These are phyloP conservation scores for roundworm (Caenorhabditis elegans) DNA, from an alignment of 1,140 invertebrate species.

Conservation along the genomic window DNA sequence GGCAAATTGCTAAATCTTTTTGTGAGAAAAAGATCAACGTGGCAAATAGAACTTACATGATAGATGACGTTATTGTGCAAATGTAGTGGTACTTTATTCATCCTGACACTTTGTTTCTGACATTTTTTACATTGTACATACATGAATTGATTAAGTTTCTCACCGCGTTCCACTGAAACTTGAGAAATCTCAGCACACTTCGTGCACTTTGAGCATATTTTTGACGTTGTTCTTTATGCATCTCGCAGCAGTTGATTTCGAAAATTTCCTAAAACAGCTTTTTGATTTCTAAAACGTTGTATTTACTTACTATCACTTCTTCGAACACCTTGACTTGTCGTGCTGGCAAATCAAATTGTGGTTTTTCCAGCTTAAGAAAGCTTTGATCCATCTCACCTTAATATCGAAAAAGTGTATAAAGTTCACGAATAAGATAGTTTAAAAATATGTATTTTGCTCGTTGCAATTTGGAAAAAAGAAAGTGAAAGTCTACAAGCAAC, in stretches of 20 bases:
- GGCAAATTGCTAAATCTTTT: not conserved
- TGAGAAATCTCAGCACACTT: not conserved
- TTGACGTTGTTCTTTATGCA: not conserved
- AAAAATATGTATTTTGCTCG: too few species aligned
- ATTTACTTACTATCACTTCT: not conserved
- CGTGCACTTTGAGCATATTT: not conserved
- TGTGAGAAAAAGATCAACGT: too few species aligned
- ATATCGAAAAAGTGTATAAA: too few species aligned
- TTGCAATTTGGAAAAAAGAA: too few species aligned
- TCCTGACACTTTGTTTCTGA: not conserved
- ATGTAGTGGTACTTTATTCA: not conserved
- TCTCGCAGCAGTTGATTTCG: not conserved
- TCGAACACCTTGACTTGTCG: not conserved
- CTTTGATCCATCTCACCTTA: not conserved
- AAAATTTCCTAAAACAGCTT: not conserved
- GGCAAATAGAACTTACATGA: not conserved
- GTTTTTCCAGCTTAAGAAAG: not conserved
- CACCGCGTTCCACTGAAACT: not conserved
- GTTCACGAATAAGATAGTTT: too few species aligned
- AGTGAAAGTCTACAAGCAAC: too few species aligned
- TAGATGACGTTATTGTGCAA: not conserved
- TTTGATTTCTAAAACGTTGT: not conserved
- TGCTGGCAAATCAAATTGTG: not conserved
- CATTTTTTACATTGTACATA: not conserved
- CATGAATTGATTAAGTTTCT: not conserved